Percentiles rank a stretch among this genome's conserved stretches.
phyloP scores from a whole-genome alignment of 1,140 invertebrate species.

The Coelopa frigida region DNA sequence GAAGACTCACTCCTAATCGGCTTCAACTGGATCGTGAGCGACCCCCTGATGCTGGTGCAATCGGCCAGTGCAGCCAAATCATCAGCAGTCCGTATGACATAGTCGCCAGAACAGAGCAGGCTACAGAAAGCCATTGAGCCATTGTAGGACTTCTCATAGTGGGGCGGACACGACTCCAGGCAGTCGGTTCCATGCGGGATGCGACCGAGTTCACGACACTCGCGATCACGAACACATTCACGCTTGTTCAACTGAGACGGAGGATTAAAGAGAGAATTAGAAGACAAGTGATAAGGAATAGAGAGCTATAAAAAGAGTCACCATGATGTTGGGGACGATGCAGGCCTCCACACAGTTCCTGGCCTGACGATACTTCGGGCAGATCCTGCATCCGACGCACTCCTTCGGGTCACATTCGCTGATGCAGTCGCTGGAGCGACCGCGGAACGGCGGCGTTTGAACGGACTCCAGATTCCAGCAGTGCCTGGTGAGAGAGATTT shows the following conservation, averaged over 20 bases:
- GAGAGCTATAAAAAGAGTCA: too few relatives aligned
- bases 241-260: slow-evolving; percentile 22
- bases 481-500: slow-evolving; percentile 6
- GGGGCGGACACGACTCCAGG: slow-evolving; percentile 23
- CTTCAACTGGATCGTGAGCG: slow-evolving; percentile 27
- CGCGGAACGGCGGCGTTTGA: too few relatives aligned
- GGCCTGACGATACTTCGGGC: too few relatives aligned
- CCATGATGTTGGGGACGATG: too few relatives aligned
- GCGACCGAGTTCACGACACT: slow-evolving; percentile 21
- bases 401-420: too few relatives aligned
- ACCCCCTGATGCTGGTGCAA: slow-evolving; percentile 31
- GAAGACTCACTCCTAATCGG: slow-evolving; percentile 26
- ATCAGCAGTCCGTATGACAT: slow-evolving; percentile 16
- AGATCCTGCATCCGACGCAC: too few relatives aligned
- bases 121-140: slow-evolving; percentile 23
- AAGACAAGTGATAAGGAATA: neutral
- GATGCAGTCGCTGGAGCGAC: too few relatives aligned
- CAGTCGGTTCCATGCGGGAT: slow-evolving; percentile 26
- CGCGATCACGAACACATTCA: slow-evolving; percentile 19
- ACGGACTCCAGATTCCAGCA: slow-evolving; percentile 27
- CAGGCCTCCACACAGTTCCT: too few relatives aligned
- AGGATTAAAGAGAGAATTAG: slow-evolving; percentile 34
- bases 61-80: slow-evolving; percentile 23
- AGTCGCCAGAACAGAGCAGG: slow-evolving; percentile 25
- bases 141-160: too few relatives aligned